Base-by-base conservation (phyloP, 2,888 invertebrate genomes). In the Synanthedon tipuliformis region DNA sequence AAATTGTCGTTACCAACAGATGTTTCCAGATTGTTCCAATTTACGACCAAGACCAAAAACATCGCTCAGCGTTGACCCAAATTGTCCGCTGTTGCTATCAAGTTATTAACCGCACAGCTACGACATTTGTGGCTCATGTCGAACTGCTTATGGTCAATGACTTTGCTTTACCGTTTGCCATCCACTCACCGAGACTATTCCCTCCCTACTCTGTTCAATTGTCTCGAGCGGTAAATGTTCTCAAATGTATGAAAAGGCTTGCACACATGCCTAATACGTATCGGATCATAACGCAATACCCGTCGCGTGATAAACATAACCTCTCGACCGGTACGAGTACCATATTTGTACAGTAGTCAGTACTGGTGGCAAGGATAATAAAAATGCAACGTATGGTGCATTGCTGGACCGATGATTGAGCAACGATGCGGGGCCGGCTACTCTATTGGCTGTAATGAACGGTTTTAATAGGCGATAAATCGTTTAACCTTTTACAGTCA, bases 71-170 rank as follows among this genome's bases (percentile, higher is more conserved):
- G 45, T 45, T 45, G 45, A 45, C 45, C 45, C 15, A 45, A 45
- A 45, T 45, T 45, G 45, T 45, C 34, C 34, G 34, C 23, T 41
- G 11, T 45, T 45, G 15, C 45, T 45, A 12, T n/a, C 7, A 15
- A 45, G 7, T 45, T 45, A 45, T 45, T 45, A 15, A 45, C 15
- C 15, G 8, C 45, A 45, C 45, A 45, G 45, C 15, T 45, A 73
- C 80, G 74, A 75, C 78, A 74, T 75, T 71, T 63, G 69, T 68
- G 58, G 66, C 67, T 71, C 71, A 75, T 73, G 73, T 73, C 68
- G 73, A 71, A 68, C 68, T 69, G 61, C 65, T 56, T 55, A 61
- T 81, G 82, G 80, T 77, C 81, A 75, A 69, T 77, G 80, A 78
- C 81, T 77, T 69, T 55, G 59, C 61, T 75, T 67, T 81, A 79